Base-by-base conservation (phyloP, 1,140 invertebrate species). In the Cherax destructor region DNA sequence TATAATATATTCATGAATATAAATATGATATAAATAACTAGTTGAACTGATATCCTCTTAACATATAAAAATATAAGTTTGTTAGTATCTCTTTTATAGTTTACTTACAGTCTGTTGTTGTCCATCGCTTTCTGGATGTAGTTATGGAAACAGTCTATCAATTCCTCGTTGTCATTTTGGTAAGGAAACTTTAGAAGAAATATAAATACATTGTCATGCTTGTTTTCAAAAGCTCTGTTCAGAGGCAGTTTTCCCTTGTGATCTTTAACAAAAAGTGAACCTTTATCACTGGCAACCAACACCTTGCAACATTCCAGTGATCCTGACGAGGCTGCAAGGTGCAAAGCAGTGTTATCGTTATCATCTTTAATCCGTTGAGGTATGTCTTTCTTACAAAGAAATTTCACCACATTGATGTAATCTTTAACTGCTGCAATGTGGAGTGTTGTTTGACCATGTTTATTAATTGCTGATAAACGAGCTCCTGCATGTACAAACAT, bases 401-500 rank as follows among this genome's bases (percentile, higher is more conserved):
- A 85, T 18, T 61, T 84, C n/a, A 91, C 69, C 1, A 91, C 88
- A 61, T 49, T 85, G 52, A 24, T 18, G 61, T 91, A 41, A 49
- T 79, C 83, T 59, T 91, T 84, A 10, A 47, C n/a, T 49, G 88
- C 77, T 13, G 88, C 88, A 77, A 91, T 65, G 50, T 91, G 88
- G 11, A 91, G 88, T 21, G 88, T 49, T 50, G 88, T 83, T 11
- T 56, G 81, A 3, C 88, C 80, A 50, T 85, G 7, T 24, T 24
- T 59, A 47, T 91, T 83, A 24, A 85, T 65, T 49, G 83, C 88
- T 77, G 83, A 83, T 24, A 84, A 21, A 7, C 88, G 81, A 21
- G 88, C 88, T 78, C 88, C 88, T 49, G 65, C 85, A 13, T 81
- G 81, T 52, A 91, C 24, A 18, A 91, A 72, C 81, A 91, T 91